A percentile compares a stretch with the other conserved stretches of the same genome.
These are phyloP conservation scores for Nylanderia fulva DNA, from an alignment of 1,140 invertebrate genomes.

Conservation along the genomic window DNA sequence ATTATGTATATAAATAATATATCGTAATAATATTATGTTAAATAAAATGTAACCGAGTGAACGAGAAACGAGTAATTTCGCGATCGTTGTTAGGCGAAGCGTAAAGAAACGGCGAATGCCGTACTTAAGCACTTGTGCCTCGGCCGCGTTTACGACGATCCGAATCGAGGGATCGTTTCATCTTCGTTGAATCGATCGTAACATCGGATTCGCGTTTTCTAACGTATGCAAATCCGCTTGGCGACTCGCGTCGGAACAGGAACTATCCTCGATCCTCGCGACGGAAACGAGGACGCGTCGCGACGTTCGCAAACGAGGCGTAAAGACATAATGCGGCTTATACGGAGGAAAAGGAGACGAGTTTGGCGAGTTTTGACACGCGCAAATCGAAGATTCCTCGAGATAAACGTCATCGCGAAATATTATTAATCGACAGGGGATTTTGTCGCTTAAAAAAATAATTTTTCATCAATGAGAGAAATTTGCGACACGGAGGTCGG, in stretches of 20 bases:
- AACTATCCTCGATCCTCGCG: conserved; percentile 41
- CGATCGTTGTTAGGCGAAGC: conserved; percentile 22
- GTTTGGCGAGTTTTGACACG: conserved; percentile 31
- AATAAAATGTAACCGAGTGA: conserved; percentile 31
- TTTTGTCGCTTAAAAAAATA: too few relatives aligned
- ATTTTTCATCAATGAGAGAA: neutral
- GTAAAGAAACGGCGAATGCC: neutral
- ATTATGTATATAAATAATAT: too few relatives aligned
- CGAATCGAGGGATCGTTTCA: conserved; percentile 44
- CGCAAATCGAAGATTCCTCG: neutral
- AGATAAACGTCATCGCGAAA: conserved; percentile 44
- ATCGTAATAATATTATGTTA: neutral
- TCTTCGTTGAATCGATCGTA: conserved; percentile 30
- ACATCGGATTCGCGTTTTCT: conserved; percentile 3
- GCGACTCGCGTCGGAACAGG: conserved; percentile 35
- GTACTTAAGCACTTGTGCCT: conserved; percentile 16
- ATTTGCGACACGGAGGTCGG: neutral
- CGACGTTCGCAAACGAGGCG: conserved; percentile 57
- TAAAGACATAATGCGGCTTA: conserved; percentile 7
- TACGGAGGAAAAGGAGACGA: conserved; percentile 21
- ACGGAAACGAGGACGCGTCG: conserved; percentile 59
- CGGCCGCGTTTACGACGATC: conserved; percentile 53
- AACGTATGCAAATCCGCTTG: conserved; percentile 55
- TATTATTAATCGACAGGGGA: neutral
- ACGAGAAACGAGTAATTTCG: conserved; percentile 3